Base-by-base conservation (phyloP, 2,888 invertebrate genomes). In the Nomada fabriciana region DNA sequence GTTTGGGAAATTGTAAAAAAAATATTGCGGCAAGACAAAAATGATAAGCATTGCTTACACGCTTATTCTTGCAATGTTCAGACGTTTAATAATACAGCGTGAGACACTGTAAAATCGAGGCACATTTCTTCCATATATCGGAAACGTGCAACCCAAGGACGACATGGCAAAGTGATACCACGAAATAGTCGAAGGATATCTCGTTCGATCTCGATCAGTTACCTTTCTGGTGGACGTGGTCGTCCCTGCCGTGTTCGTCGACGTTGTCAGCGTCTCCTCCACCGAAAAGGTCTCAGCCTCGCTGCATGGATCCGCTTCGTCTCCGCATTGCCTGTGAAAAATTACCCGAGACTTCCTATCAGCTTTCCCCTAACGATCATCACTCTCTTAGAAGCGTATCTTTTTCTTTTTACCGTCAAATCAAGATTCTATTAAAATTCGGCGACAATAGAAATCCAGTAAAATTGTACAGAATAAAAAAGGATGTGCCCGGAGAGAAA, bases 201-300 rank as follows among this genome's bases (percentile, higher is more conserved):
- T 72, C 20, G 23, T 36, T 29, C 36, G 20, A 57, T 65, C 59
- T 60, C 29, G 10, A 43, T 80, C 43, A 11, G 42, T 47, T 80
- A 87, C 88, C 88, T 88, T 88, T 75, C 92, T 96, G 95, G 91
- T 96, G 96, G 86, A 65, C 42, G 80, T 68, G 43, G 76, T 88
- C 20, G 87, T 78, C 4, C 79, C 74, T 1, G 84, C 67, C 9
- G 74, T 76, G 53, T 75, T 78, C 29, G 84, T 81, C 3, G 60
- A 89, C 52, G 91, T 88, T 2, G 90, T 86, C 25, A 89, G 64
- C 52, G 80, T 90, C 75, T 93, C 93, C 43, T 93, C 93, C 42
- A 91, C 90, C 55, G 93, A 91, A 69, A 91, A 93, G 52, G 87
- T 93, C 80, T 94, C 93, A 11, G 91, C 88, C 77, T 93, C 93